Evolutionary conservation across 2,113 vertebrate species (phyloP), one percentile per base, ranked within the genome.

Genomic region (Scomber colias): DNA sequence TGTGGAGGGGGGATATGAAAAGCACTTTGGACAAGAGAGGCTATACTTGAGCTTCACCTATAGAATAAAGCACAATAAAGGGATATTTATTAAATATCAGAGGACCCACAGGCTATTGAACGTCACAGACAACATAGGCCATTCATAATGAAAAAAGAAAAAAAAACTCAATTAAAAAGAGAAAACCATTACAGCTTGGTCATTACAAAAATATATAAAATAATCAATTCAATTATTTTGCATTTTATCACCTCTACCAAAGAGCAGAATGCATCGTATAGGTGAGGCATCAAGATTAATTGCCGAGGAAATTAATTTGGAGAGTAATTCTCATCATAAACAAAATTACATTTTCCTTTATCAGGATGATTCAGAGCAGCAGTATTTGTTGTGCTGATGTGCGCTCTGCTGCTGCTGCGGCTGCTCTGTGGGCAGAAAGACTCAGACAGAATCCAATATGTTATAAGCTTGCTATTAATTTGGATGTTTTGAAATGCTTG

Each of bases 221-320:
- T 90, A 90, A 92, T 92, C 84, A 71, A 89, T 93, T 93, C 92
- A 92, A 94, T 95, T 93, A 90, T 86, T 88, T 90, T 90, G 68
- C 86, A 84, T 92, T 92, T 93, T 90, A 93, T 94, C 86, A 89
- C 88, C 77, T 86, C 86, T 88, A 54, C 83, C 72, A 87, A 89
- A 90, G 82, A 88, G 84, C 73, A 69, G 76, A 83, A 82, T 75
- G 82, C 50, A 77, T 90, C 87, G 83, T 86, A 92, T 86, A 93
- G 89, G 89, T 90, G 86, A 89, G 57, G 71, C 85, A 84, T 89
- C 75, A 91, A 87, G 89, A 91, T 92, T 90, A 92, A 90, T 92
- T 93, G 89, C 87, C 74, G 84, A 81, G 88, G 85, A 92, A 93
- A 94, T 92, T 90, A 89, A 95, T 94, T 94, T 86, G 56, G 74